Base-by-base conservation (phyloP, 2,113 vertebrate genomes). In the Nycticorax nycticorax region DNA sequence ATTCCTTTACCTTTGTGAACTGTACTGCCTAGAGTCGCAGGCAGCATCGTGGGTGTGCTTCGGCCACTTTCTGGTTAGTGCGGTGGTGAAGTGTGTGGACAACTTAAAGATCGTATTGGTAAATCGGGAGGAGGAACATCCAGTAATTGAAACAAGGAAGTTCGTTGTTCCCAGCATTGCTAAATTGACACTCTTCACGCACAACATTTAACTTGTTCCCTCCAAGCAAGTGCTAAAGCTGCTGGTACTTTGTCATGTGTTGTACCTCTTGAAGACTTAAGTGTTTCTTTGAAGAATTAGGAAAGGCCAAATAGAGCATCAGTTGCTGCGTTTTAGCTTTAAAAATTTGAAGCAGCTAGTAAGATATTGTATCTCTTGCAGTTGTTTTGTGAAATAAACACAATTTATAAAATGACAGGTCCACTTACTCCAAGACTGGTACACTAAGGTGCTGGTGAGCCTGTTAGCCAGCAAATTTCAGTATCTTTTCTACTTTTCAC, bases 141-240 rank as follows among this genome's bases (percentile, higher is more conserved):
- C 37, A 55, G 77, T 87, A 84, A 60, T 86, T 91, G 84, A 92
- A 97, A 95, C 84, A 62, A 93, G 97, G 95, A 97, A 96, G 86
- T 89, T 87, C 0, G 10, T 87, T 89, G 68, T 86, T 95, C 73
- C 91, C 84, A 79, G 83, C 53, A 22, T 93, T 95, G 92, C 92
- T 83, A 91, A 87, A 92, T 57, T 92, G 75, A 84, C 52, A 4
- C 33, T 92, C 33, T 52, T 93, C 22, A 7, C 56, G 74, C 73
- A 68, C 45, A 53, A 18, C 57, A 52, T 78, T 76, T 52, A 24
- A 50, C 87, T 94, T 84, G 50, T 67, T 89, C 53, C 53, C 23
- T 82, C 73, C 48, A 59, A 84, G 73, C n/a, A 64, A 81, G 69
- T 24, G 43, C 73, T 72, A 14, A 74, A 87, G 56, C 41, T 71